Base-by-base conservation (phyloP, 2,113 vertebrate genomes). In the Lycocorax pyrrhopterus region DNA sequence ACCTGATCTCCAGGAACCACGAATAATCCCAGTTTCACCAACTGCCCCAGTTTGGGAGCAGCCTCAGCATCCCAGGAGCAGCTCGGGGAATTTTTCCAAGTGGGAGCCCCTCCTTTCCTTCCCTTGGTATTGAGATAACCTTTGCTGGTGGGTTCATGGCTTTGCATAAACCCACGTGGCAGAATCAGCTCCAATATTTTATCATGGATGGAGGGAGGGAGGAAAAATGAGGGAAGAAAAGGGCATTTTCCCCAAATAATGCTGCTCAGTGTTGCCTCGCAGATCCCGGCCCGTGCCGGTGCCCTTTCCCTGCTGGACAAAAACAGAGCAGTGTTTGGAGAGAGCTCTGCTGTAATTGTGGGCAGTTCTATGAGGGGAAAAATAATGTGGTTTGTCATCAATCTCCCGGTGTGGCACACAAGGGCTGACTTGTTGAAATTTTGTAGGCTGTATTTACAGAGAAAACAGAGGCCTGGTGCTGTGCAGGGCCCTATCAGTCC, bases 301-400 rank as follows among this genome's bases (percentile, higher is more conserved):
- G 27, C 84, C 88, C 93, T 81, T 32, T 95, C 95, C 59, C 90
- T 66, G 92, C 80, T 75, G 15, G 93, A 87, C 94, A 94, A 96
- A 97, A 96, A 87, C 91, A 94, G 71, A 84, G 85, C 90, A 23
- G 39, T 95, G 91, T 96, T 98, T 98, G 85, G 68, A 98, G 94
- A 97, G 96, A 94, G 95, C 21, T 41, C 88, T 23, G 87, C 88
- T 96, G 97, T 97, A 97, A 97, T 97, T 96, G 95, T 96, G 94
- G 94, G 96, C 87, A 97, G 97, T 94, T 98, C 96, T 95, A 95
- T 91, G 96, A 96, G 94, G 97, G 94, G 89, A 83, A 95, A 97
- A 98, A 98, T 97, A 97, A 97, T 97, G 96, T 97, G 98, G 96
- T 98, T 98, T 98, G 97, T 97, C 98, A 97, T 98, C 97, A 98